Evolutionary conservation across 2,888 invertebrate genomes (phyloP), one percentile per base, ranked within the genome.

Genomic region (Dynastes hyllus): DNA sequence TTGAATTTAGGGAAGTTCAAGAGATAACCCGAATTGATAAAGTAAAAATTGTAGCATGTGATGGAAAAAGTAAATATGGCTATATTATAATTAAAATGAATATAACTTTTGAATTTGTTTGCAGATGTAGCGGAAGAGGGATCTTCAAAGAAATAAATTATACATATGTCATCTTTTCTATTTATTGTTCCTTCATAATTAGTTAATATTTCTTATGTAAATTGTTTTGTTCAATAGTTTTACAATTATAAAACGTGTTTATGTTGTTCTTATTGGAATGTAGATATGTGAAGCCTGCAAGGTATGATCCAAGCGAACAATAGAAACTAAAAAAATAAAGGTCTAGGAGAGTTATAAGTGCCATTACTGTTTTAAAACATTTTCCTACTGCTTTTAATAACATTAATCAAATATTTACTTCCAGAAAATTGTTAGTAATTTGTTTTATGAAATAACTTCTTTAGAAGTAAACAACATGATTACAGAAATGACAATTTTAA

Each of bases 11-110:
- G 84, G 98, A 99, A 89, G 96, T 97, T 0, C 96, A 97, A 87
- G 97, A 98, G 88, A 93, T 97, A 81, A 96, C 96, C 11, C 95
- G 95, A 90, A 96, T 97, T 71, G 97, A 97, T 87, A 97, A 97
- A 91, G 96, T 98, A 13, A 98, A 98, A 92, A 97, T 98, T 89
- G 98, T 98, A 73, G 98, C 98, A 2, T 98, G 98, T 90, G 98
- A 98, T 92, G 98, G 98, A 79, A 97, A 97, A 92, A 96, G 96
- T 95, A 88, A 92, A 93, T 92, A 53, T 37, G 53, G 32, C 40
- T 9, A 22, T 16, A 51, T 51, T 27, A 63, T 37, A 37, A 13
- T 86, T 83, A 67, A n/a, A 45, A 71, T n/a, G 27, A 22, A 13
- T 58, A 2, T 75, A 81, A 79, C 27, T 69, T 84, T 37, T 81